Evolutionary conservation across 2,888 invertebrate genomes (phyloP).

Genomic region (Cerastis leucographa): DNA sequence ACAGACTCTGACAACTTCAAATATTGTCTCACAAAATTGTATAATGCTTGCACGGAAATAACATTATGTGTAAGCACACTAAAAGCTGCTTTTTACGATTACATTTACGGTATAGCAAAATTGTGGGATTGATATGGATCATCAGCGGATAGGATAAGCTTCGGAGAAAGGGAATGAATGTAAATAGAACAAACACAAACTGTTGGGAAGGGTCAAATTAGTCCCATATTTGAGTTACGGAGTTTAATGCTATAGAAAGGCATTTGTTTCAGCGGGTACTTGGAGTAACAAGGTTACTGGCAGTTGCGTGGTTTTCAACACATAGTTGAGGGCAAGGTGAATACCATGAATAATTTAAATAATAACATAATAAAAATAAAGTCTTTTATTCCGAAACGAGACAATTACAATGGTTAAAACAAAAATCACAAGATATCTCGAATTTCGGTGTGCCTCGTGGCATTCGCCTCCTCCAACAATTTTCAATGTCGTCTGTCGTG

Average conservation of each 20-base stretch:
- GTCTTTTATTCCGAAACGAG: no score
- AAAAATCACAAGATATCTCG: no score
- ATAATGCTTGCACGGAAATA: not conserved
- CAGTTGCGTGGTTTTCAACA: slow-evolving; percentile 10
- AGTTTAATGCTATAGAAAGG: slow-evolving; percentile 38
- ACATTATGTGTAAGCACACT: slow-evolving; percentile 19
- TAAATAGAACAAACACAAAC: slow-evolving; percentile 50
- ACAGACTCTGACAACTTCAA: slow-evolving; percentile 59
- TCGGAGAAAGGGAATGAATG: slow-evolving; percentile 39
- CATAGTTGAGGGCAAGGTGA: not conserved
- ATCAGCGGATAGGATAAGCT: slow-evolving; percentile 40
- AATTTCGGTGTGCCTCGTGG: no score
- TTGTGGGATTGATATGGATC: slow-evolving; percentile 51
- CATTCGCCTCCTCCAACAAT: no score
- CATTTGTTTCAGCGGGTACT: slow-evolving; percentile 18
- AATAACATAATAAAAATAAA: no score
- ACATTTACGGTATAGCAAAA: slow-evolving; percentile 44
- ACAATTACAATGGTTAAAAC: no score
- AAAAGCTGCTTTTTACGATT: slow-evolving; percentile 54
- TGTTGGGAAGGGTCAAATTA: slow-evolving; percentile 53
- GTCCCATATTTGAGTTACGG: slow-evolving; percentile 50
- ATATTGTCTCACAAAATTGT: slow-evolving; percentile 8
- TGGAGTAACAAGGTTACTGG: slow-evolving; percentile 20
- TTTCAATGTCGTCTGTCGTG: no score
- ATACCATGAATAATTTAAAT: not conserved